Evolutionary conservation across 1,140 invertebrate genomes (phyloP), one percentile per base, ranked within the genome.

Genomic region (Mizuhopecten yessoensis): DNA sequence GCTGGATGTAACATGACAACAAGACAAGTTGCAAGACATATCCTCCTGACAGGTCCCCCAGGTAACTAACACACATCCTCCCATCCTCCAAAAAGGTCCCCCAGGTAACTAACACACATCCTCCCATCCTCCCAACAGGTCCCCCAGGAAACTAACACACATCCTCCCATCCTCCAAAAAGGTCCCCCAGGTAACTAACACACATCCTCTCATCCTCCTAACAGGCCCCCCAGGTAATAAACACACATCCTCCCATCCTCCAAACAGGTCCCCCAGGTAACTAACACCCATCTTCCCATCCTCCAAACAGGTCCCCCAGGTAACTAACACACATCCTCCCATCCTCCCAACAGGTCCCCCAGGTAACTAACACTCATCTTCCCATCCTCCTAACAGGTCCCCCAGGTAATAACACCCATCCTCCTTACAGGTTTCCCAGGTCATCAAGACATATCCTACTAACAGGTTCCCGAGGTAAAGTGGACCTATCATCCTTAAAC

Each of bases 31-130:
- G 88, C 90, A 9, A 86, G 49, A 39, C 87, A 90, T 34, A 89
- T 92, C 57, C 36, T 92, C 23, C 75, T 92, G 13, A 92, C 92
- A 86, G 92, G 92, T 23, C 92, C 92, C 34, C 90, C 92, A 57
- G 90, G 90, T 34, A 15, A 87, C 34, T 86, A 87, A 17, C 33
- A 34, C 33, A 33, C 17, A 34, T 34, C 15, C 7, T 87, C 42
- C 33, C 45, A 23, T 20, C 45, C 45, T 20, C 45, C 11, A 1
- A 2, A 49, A 1, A 49, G 1, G 20, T 49, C 2, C 20, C 45
- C 45, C 11, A 13, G 20, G 11, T 1, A 49, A 49, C 10, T 49
- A 49, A 49, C 5, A 49, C 45, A 49, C 45, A 49, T 49, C 45
- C 10, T 17, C 45, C 11, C 45, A 23, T 15, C 45, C 45, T 20